Conservation (phyloP, 2,113 vertebrate genomes). For the Thermophis baileyi region DNA sequence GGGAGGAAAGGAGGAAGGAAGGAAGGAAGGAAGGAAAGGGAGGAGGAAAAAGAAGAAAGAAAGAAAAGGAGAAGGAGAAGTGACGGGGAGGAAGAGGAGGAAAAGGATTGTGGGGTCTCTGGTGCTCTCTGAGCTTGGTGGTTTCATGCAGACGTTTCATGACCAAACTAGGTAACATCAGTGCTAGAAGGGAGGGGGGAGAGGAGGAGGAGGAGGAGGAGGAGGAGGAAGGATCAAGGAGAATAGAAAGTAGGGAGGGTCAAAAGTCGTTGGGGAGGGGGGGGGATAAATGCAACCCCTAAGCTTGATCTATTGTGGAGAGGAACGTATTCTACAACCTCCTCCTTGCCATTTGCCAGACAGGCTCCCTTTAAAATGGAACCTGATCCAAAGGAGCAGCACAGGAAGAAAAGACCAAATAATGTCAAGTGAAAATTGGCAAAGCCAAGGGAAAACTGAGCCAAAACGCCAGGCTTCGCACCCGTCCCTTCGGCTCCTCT, state of each 20-base stretch:
- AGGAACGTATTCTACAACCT: accelerated
- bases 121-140: too few species aligned
- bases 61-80: too few species aligned
- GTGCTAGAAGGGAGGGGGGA: too few species aligned
- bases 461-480: background rate
- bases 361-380: background rate
- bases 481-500: background rate
- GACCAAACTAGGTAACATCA: background rate
- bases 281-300: background rate
- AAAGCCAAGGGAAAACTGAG: background rate
- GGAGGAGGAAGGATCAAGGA: background rate
- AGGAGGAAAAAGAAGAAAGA: too few species aligned
- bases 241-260: background rate
- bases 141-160: background rate
- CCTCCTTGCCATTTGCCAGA: too few species aligned
- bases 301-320: background rate
- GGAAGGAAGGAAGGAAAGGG: accelerated
- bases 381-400: background rate
- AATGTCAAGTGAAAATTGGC: background rate
- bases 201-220: too few species aligned
- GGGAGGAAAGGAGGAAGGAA: accelerated
- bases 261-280: background rate
- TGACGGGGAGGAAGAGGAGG: too few species aligned
- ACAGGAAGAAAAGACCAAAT: background rate
- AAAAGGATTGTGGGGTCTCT: too few species aligned